Conservation (phyloP, 2,113 vertebrate genomes). For the Tympanuchus pallidicinctus region DNA sequence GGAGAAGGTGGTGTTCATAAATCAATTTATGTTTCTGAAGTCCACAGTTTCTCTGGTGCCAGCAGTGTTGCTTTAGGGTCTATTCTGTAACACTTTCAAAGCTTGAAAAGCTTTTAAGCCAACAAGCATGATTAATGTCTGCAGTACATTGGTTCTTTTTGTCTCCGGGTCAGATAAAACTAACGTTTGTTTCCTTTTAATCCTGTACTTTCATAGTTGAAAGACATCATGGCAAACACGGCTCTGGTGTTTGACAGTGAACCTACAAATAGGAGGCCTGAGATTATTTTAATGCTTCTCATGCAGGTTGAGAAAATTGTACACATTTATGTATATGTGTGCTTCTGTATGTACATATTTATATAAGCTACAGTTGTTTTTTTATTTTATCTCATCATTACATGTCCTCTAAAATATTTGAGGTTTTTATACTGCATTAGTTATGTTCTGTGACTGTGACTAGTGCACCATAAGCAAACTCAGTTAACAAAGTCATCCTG, state of each 20-base stretch:
- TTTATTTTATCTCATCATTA: conserved; percentile 50
- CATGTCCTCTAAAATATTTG: conserved; percentile 42
- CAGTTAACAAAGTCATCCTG: neutral
- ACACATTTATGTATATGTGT: conserved; percentile 41
- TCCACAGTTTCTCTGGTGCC: conserved; percentile 81
- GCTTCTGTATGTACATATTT: conserved; percentile 41
- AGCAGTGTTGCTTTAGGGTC: conserved; percentile 92
- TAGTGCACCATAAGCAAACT: conserved; percentile 40
- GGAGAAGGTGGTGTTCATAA: conserved; percentile 58
- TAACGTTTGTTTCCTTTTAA: conserved; percentile 93
- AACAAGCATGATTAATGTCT: conserved; percentile 95
- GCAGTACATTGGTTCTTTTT: conserved; percentile 88
- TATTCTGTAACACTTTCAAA: conserved; percentile 88
- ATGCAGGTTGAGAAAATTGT: conserved; percentile 36
- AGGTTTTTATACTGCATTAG: conserved; percentile 58
- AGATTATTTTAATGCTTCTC: conserved; percentile 54
- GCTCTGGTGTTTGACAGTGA: conserved; percentile 65
- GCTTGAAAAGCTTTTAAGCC: conserved; percentile 88
- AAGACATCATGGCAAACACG: conserved; percentile 38
- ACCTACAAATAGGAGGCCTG: conserved; percentile 37
- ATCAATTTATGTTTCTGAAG: conserved; percentile 68
- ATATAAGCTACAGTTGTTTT: neutral
- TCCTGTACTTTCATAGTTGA: conserved; percentile 76
- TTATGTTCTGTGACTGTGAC: conserved; percentile 35
- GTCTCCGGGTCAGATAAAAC: conserved; percentile 91